phyloP scores from a whole-genome alignment of 2,113 vertebrate species.

The Chlorodrepanis virens region DNA sequence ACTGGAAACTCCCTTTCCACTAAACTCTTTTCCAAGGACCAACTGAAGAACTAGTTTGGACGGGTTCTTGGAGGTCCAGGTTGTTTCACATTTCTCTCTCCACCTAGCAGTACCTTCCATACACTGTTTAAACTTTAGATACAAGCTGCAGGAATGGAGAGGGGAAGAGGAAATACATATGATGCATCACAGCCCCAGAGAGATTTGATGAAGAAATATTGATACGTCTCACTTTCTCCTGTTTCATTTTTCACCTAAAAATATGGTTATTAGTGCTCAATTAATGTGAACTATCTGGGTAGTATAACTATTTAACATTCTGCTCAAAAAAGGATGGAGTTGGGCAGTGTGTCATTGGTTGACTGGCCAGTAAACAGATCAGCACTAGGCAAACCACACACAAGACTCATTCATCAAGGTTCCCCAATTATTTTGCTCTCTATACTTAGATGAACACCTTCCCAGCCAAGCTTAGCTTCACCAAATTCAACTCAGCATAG shows the following conservation, averaged over 20 bases:
- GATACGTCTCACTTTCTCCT: background rate
- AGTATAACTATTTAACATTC: background rate
- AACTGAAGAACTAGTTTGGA: conserved; percentile 18
- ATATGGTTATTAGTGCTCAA: background rate
- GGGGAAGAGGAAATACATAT: background rate
- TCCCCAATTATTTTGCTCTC: background rate
- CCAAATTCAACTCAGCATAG: background rate
- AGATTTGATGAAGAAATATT: background rate
- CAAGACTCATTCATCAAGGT: background rate
- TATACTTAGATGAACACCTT: background rate
- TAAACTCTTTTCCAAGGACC: background rate
- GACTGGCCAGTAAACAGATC: background rate
- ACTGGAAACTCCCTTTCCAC: conserved; percentile 39
- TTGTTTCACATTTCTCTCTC: background rate
- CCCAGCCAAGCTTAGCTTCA: background rate
- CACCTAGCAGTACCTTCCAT: background rate
- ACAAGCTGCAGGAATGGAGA: background rate
- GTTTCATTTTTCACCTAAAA: background rate
- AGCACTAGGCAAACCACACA: background rate
- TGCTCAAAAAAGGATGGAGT: background rate
- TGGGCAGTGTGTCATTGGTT: background rate
- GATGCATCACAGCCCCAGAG: background rate
- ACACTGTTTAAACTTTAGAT: background rate
- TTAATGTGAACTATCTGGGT: background rate
- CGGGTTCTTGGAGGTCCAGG: background rate